Conservation (phyloP, 2,888 invertebrate species). For the Ornithoptera alexandrae region DNA sequence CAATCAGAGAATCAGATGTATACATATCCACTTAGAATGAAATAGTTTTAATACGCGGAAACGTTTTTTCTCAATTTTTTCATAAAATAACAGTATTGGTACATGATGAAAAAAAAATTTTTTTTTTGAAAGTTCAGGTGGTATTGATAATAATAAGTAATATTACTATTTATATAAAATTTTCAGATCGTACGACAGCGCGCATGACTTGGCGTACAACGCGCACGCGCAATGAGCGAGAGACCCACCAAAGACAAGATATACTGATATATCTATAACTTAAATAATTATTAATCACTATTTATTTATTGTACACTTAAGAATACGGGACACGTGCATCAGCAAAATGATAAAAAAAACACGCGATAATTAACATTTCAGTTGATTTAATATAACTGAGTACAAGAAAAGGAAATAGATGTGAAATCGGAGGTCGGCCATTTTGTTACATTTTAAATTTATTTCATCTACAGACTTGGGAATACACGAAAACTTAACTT, state of each 20-base stretch:
- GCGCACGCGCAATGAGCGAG: conserved; percentile 73
- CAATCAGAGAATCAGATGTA: no score
- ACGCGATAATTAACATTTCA: neutral
- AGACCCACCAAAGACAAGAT: conserved; percentile 49
- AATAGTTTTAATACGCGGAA: no score
- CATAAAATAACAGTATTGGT: no score
- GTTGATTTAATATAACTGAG: conserved; percentile 14
- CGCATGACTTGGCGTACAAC: conserved; percentile 82
- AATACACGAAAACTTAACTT: conserved; percentile 2
- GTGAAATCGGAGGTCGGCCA: conserved; percentile 1
- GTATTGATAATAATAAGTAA: no score
- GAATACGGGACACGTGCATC: conserved; percentile 32
- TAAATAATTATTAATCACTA: conserved; percentile 33
- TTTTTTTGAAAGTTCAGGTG: no score
- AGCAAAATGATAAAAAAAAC: conserved; percentile 21
- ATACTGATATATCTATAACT: conserved; percentile 23
- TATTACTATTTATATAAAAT: neutral
- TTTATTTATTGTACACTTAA: conserved; percentile 30
- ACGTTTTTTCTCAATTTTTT: no score
- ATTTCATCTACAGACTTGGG: neutral
- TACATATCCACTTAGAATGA: no score
- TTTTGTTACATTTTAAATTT: conserved; percentile 1
- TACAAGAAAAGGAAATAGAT: conserved; percentile 13
- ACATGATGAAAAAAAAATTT: no score
- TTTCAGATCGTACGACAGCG: conserved; percentile 73